Evolutionary conservation across 1,140 invertebrate genomes (phyloP).

Genomic region (Drosophila bocki): DNA sequence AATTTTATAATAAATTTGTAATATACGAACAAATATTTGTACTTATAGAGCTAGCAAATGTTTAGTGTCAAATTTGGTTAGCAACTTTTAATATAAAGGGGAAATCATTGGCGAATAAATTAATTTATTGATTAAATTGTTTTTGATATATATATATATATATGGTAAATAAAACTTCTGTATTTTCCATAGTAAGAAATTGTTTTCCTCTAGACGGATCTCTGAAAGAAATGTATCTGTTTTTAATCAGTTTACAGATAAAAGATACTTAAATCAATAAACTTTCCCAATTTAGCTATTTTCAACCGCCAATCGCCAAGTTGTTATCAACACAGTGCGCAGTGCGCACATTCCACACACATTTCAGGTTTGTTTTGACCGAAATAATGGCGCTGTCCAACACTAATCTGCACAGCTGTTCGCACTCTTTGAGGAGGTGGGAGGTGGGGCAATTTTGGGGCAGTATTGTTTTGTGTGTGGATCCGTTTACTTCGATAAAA

Average conservation of each 20-base stretch:
- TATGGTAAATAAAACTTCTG: neutral
- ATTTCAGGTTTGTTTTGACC: slow-evolving; percentile 56
- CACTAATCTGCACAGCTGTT: slow-evolving; percentile 61
- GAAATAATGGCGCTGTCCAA: slow-evolving; percentile 16
- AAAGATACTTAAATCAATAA: neutral
- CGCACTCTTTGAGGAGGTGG: neutral
- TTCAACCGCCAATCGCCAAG: neutral
- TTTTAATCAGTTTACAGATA: neutral
- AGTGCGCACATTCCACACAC: slow-evolving; percentile 23
- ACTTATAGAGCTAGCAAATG: neutral
- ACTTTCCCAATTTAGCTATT: neutral
- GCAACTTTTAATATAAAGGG: neutral
- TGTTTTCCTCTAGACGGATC: neutral
- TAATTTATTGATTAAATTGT: neutral
- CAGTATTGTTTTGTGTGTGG: slow-evolving; percentile 53
- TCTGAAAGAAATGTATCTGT: neutral
- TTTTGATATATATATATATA: too few relatives aligned
- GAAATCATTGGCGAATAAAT: neutral
- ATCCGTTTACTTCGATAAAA: slow-evolving; percentile 44
- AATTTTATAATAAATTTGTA: neutral
- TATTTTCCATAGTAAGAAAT: neutral
- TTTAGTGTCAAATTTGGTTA: neutral
- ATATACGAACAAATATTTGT: neutral
- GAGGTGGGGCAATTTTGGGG: neutral
- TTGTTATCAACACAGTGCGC: slow-evolving; percentile 12